Evolutionary conservation across 2,888 invertebrate species (phyloP), one percentile per base, ranked within the genome.

Genomic region (Nasonovia ribisnigri): DNA sequence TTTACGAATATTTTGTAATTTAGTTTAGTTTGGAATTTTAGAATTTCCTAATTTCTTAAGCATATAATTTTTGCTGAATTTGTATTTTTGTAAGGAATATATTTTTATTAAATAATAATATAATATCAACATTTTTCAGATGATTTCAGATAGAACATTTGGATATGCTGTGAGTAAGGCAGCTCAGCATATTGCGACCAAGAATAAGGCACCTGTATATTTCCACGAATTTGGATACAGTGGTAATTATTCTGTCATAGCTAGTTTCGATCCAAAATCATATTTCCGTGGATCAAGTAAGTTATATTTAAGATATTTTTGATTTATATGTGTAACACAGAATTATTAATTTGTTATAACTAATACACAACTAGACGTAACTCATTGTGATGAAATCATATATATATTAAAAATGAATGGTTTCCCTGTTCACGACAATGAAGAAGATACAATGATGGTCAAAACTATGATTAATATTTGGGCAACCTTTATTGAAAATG

Each of bases 401-500:
- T 95, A 95, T 93, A 60, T 95, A 43, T 91, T 95, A 16, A 94
- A 94, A 36, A 86, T 89, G 10, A 16, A 54, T 4, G 57, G 88
- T 48, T 94, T 95, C 29, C 95, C 96, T 94, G 95, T 96, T 26
- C 95, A 95, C 13, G 95, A 95, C 36, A 95, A 96, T 0, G 95
- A 96, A 3, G 95, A 96, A 1, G 97, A 97, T 95, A 95, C 95
- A 36, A 95, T 96, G 90, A 97, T 97, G 96, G 95, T 96, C 2
- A 95, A 96, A 29, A 95, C 95, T 0, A 96, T 97, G 92, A 95
- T 97, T 1, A 96, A 97, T 94, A 96, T 97, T 95, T 95, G 97
- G 95, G 96, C 96, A 95, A 96, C 96, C 86, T 97, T 96, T 95
- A 96, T 97, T 42, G 96, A 96, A 60, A 96, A 96, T 43, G 97